Conservation (phyloP, 2,888 invertebrate species). For the Pseudanteris insignis region DNA sequence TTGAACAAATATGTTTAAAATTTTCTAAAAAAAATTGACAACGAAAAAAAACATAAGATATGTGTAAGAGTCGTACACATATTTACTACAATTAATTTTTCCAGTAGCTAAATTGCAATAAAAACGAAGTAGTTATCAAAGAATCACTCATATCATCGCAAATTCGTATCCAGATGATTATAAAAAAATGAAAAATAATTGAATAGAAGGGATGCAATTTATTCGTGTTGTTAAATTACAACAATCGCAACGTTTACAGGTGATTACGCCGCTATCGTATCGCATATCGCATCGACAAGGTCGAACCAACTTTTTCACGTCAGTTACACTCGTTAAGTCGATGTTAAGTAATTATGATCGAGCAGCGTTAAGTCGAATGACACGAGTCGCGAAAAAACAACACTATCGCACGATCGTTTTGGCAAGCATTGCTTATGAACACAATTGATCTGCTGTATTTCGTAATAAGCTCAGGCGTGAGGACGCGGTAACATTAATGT, state of each 20-base stretch:
- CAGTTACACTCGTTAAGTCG: slow-evolving; percentile 18
- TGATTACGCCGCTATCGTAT: slow-evolving; percentile 16
- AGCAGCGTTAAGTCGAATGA: slow-evolving; percentile 23
- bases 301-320: slow-evolving; percentile 20
- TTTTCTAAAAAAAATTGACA: too few relatives aligned
- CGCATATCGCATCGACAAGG: slow-evolving; percentile 24
- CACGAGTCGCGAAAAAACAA: slow-evolving; percentile 15
- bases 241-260: slow-evolving; percentile 8
- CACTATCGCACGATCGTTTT: slow-evolving; percentile 24
- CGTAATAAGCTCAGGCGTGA: slow-evolving; percentile 9
- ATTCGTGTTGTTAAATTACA: slow-evolving; percentile 8
- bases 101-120: too few relatives aligned
- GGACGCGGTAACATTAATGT: slow-evolving; percentile 21
- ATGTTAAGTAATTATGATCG: slow-evolving; percentile 32
- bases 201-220: too few relatives aligned
- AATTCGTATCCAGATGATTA: too few relatives aligned
- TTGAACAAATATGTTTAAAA: too few relatives aligned
- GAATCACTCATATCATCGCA: too few relatives aligned
- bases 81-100: too few relatives aligned
- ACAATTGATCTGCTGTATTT: slow-evolving; percentile 19
- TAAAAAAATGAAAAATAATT: too few relatives aligned
- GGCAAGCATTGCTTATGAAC: slow-evolving; percentile 12
- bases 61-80: too few relatives aligned
- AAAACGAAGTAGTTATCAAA: too few relatives aligned
- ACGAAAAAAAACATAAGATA: background rate